Base-by-base conservation (phyloP, 1,140 invertebrate species). In the Harlomillsia oculata region DNA sequence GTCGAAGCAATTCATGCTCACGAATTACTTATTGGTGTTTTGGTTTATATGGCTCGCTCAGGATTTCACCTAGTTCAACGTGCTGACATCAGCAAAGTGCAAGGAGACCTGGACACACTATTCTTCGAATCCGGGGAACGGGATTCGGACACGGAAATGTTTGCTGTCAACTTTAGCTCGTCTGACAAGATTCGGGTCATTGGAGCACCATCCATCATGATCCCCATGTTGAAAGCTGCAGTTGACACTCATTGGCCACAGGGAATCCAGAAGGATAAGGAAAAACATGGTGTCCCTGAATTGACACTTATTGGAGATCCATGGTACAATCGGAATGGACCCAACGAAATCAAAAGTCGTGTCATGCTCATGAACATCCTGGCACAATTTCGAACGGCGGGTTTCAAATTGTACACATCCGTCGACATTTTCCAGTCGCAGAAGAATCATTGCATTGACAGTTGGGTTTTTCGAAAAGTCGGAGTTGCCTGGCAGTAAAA, bases 371-470 rank as follows among this genome's bases (percentile, higher is more conserved):
- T 28, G 13, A 49, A 62, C 26, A 50, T 62, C 3, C 2, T 62
- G 23, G 50, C 55, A 1, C 51, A 53, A 36, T 32, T 57, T n/a
- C 30, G 55, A 29, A 13, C 50, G 6, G 18, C 46, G 2, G 60
- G 60, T 14, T 62, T 44, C 51, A 62, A 62, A 28, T 34, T 62
- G 36, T 62, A 62, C 37, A 51, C 20, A 1, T 58, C 55, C 1
- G 29, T 58, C 6, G 60, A 62, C 32, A 13, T 32, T 1, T 57
- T 34, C 25, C 21, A 9, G 2, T 49, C 41, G 2, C 9, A 40
- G 13, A 9, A 30, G 37, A 49, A 36, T 5, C 2, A 14, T 2
- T 37, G 56, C 14, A n/a, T 61, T 1, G 59, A 61, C 6, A 40
- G 3, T 4, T 56, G 40, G 46, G 9, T 36, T 26, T 56, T 61